Evolutionary conservation across 2,888 invertebrate species (phyloP), one percentile per base, ranked within the genome.

Genomic region (Drosophila mimetica): DNA sequence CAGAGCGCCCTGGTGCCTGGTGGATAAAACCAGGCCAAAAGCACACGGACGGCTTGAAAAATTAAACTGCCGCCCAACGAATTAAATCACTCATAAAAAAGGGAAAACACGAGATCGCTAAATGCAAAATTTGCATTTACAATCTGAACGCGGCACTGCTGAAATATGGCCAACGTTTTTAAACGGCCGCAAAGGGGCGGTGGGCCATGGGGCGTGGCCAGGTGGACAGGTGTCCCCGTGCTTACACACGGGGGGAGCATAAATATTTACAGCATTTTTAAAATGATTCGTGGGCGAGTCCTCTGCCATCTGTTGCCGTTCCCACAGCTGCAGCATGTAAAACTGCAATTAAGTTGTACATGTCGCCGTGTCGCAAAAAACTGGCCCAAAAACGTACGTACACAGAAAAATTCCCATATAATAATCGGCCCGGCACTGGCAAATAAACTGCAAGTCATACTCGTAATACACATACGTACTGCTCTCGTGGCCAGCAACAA

Each of bases 241-340:
- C 80, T 79, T 76, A 66, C 75, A 53, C 69, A 73, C 60, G 34
- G 20, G 52, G 54, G 59, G 16, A 55, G 57, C 71, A 88, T 75
- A 86, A 83, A 86, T 86, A 88, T 82, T 80, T 88, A 82, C 87
- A 69, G 73, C 55, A 71, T 65, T 88, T 86, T 86, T 88, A 74
- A 75, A 84, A 88, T 66, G 72, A 88, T 75, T 71, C 59, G 64
- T 60, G 71, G 58, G 32, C 30, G 20, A 61, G 46, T 37, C 60
- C 41, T 60, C 44, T 13, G 75, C 57, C 89, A 82, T 61, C 88
- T 82, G 89, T 51, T 61, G 54, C 39, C 46, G 55, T 80, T 86
- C 82, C 61, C 84, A 88, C 65, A 59, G 51, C 65, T 73, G 60
- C 51, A 52, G 63, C 72, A 82, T 84, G 87, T 86, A 82, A 86